Evolutionary conservation across 2,797 vertebrate genomes (phyloP), one percentile per base, ranked within the genome.

Genomic region (Nyctalus aviator): DNA sequence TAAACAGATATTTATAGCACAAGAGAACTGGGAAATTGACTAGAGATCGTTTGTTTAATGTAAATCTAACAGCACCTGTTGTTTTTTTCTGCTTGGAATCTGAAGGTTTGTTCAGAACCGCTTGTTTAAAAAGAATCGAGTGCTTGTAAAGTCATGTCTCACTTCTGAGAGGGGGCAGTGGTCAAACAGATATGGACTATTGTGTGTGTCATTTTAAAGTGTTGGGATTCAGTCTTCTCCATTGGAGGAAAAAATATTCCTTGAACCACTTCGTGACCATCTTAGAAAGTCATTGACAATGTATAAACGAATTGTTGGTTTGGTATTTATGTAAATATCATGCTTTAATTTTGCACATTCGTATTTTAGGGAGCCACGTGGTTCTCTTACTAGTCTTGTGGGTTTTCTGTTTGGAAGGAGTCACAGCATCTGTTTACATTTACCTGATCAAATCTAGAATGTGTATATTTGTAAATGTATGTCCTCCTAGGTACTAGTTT

Each of bases 271-370:
- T 97, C 84, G 53, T 95, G 92, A 96, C 94, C 84, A 75, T 97
- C 91, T 95, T 97, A 94, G 96, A 94, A 97, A 85, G 93, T 97
- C 87, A 91, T 96, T 82, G 96, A 95, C 96, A 97, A 88, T 97
- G 96, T 97, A 59, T 97, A 93, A 96, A 96, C 85, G 94, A 97
- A 96, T 88, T 97, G 64, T 97, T 97, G 95, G 73, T 97, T 98
- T 98, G 96, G 97, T 98, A 97, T 98, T 98, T 98, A 98, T 98
- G 97, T 97, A 97, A 98, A 98, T 97, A 98, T 93, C 97, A 96
- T 95, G 93, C 97, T 98, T 98, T 93, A 94, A 88, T 97, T 98
- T 98, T 98, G 98, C 98, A 98, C 98, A 98, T 98, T 96, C 98
- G 79, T 95, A 84, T 92, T 92, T 93, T 89, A 96, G 97, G 97